These are phyloP conservation scores for Myotis myotis DNA, from an alignment of 2,797 vertebrate species.

Conservation along the genomic window DNA sequence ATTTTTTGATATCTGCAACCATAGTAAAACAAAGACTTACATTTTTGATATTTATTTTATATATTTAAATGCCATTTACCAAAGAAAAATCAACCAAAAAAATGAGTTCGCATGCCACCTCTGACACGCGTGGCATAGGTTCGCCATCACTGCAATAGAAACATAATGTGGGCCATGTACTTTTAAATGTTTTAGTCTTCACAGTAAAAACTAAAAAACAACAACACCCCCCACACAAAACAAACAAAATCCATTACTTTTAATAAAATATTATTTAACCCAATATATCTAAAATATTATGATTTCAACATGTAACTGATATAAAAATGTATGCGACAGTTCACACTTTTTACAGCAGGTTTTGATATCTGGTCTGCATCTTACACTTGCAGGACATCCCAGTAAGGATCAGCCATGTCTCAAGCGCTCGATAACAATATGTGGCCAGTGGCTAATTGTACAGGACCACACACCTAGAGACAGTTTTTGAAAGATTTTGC, in stretches of 20 bases:
- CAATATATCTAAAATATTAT: background rate
- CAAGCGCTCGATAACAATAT: rapidly evolving
- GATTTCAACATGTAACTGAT: background rate
- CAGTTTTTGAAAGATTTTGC: background rate
- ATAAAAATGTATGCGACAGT: background rate
- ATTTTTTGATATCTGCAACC: too few relatives aligned
- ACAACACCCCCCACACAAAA: background rate
- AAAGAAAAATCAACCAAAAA: too few relatives aligned
- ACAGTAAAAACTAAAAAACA: background rate
- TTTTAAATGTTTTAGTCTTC: background rate
- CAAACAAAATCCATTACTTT: background rate
- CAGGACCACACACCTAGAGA: background rate
- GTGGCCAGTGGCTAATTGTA: background rate
- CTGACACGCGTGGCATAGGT: too few relatives aligned
- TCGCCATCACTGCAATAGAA: background rate
- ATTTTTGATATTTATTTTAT: too few relatives aligned
- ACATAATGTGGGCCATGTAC: background rate
- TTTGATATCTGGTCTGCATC: background rate
- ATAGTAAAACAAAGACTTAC: too few relatives aligned
- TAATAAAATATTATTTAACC: background rate
- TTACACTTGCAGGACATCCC: background rate
- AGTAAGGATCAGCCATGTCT: background rate
- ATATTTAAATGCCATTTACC: too few relatives aligned
- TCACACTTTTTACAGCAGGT: background rate
- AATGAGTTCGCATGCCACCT: too few relatives aligned